Conservation (phyloP, 2,113 vertebrate genomes). For the Dromas ardeola region DNA sequence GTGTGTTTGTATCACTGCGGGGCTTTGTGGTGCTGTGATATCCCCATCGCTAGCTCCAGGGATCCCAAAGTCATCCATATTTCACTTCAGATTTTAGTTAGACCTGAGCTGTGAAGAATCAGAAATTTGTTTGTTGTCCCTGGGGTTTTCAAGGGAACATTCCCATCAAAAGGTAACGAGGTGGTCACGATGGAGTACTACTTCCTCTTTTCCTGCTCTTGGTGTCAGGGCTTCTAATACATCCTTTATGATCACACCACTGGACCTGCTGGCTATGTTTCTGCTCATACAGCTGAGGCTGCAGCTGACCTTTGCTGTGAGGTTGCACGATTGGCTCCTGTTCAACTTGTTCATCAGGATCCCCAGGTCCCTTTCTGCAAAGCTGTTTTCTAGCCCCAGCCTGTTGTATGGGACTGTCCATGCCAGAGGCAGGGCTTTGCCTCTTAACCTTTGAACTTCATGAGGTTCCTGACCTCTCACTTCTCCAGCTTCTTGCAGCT, state of each 20-base stretch:
- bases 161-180: not conserved
- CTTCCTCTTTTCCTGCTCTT: not conserved
- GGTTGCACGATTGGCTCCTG: not conserved
- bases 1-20: rapidly evolving
- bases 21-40: not conserved
- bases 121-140: not conserved
- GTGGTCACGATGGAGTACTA: rapidly evolving
- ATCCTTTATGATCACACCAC: not conserved
- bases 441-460: not conserved
- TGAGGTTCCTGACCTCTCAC: not conserved
- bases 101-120: not conserved
- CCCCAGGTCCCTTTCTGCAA: not conserved
- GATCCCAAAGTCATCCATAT: not conserved
- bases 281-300: not conserved
- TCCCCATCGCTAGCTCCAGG: rapidly evolving
- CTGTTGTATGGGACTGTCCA: not conserved
- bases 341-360: not conserved
- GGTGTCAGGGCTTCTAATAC: not conserved
- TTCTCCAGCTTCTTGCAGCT: not conserved
- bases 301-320: not conserved
- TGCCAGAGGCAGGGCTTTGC: not conserved
- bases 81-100: not conserved
- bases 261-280: not conserved
- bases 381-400: not conserved
- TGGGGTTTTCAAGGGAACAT: not conserved